Evolutionary conservation across 2,888 invertebrate species (phyloP).

Genomic region (Phorcus lineatus): DNA sequence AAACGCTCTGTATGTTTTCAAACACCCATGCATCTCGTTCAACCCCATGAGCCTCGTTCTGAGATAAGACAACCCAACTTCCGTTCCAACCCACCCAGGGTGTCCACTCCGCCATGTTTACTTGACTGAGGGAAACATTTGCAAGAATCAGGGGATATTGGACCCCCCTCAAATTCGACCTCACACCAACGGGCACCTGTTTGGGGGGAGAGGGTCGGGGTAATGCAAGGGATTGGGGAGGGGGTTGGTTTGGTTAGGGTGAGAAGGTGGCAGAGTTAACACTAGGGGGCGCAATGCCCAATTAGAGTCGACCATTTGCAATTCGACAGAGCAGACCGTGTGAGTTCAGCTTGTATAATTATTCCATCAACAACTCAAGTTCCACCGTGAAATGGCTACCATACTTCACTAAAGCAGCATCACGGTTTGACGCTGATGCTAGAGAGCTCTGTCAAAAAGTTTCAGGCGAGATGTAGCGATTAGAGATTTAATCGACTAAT

Average conservation of each 20-base stretch:
- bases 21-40: not conserved
- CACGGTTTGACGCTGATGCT: no score
- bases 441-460: no score
- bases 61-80: not conserved
- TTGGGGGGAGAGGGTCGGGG: not conserved
- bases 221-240: not conserved
- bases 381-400: not conserved
- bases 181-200: conserved; percentile 26
- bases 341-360: conserved; percentile 19
- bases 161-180: conserved; percentile 10
- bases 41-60: not conserved
- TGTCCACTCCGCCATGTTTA: not conserved
- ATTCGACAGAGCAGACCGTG: conserved; percentile 2
- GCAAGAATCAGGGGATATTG: conserved; percentile 2
- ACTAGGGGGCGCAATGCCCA: conserved; percentile 28
- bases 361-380: conserved; percentile 19
- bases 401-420: no score
- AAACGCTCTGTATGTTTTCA: not conserved
- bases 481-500: no score
- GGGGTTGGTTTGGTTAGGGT: conserved; percentile 1
- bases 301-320: conserved; percentile 10
- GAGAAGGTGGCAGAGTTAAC: conserved; percentile 20
- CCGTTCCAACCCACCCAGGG: not conserved
- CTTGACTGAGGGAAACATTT: conserved; percentile 2
- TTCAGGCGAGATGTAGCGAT: no score